These are phyloP conservation scores for Mus caroli DNA, from an alignment of 2,797 vertebrate species.

Conservation along the genomic window DNA sequence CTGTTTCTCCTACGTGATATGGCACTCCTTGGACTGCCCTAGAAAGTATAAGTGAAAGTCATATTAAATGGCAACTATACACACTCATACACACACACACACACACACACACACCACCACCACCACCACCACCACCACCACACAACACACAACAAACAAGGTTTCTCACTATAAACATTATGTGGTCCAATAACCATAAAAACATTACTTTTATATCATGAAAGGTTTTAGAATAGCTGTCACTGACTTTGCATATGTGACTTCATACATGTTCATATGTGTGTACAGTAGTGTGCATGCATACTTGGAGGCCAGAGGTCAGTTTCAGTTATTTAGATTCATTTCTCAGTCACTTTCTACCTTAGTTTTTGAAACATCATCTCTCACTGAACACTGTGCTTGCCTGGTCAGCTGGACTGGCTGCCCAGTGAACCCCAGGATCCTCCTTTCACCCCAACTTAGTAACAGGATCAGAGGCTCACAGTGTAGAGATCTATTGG, in stretches of 20 bases:
- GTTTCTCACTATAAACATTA: neutral
- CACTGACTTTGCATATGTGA: neutral
- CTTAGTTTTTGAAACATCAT: neutral
- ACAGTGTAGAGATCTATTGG: neutral
- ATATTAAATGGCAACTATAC: neutral
- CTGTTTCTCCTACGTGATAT: neutral
- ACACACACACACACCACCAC: neutral
- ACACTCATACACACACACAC: neutral
- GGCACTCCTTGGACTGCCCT: slow-evolving; percentile 6
- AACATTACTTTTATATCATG: neutral
- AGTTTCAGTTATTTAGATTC: neutral
- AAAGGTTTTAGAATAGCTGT: neutral
- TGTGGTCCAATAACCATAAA: neutral
- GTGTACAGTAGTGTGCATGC: neutral
- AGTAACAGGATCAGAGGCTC: neutral
- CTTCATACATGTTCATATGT: neutral
- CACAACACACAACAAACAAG: neutral
- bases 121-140: neutral
- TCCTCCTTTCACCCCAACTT: neutral
- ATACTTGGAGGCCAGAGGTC: neutral
- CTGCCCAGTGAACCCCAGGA: neutral
- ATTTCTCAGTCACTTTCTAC: neutral
- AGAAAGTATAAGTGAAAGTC: neutral
- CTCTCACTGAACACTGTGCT: neutral
- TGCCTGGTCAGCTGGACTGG: neutral